Base-by-base conservation (phyloP, 2,113 vertebrate species). In the Phalacrocorax aristotelis region DNA sequence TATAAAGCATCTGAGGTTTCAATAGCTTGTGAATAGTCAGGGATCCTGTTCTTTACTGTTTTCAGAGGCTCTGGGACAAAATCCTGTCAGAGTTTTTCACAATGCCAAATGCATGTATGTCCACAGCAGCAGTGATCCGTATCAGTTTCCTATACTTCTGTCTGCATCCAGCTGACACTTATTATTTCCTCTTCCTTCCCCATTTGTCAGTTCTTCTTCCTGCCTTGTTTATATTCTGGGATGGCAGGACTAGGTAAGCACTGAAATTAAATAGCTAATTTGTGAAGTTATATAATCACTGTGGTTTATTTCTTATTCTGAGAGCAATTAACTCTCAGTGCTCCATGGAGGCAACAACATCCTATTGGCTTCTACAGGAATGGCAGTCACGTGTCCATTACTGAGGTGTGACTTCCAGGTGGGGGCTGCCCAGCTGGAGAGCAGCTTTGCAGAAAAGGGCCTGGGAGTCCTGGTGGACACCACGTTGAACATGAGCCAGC, bases 321-420 rank as follows among this genome's bases (percentile, higher is more conserved):
- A 66, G 27, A 66, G 16, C 12, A 69, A 64, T 57, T 66, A 62
- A 34, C 15, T 76, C 15, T 54, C 36, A 30, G 18, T 44, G 19
- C 36, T 85, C 25, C 15, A 7, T 32, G 29, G 18, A 46, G 52
- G n/a, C 86, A 61, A 30, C 3, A 61, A 30, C 1, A 13, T 38
- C 7, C 52, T 44, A 6, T 75, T 66, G 61, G 15, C 55, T 90
- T 42, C 64, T 90, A 18, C 38, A 61, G 30, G 15, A 55, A 13
- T 8, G 49, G 13, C 22, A 71, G 9, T 20, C 57, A 32, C 30
- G 11, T 0, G 0, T 44, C 15, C 32, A 6, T 48, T 65, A 40
- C 38, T n/a, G 16, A 66, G 34, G 16, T 9, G 1, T 34, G 30
- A 65, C 34, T 70, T 76, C 38, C 15, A 68, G 15, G 3, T 61